Evolutionary conservation across 2,888 invertebrate species (phyloP), one percentile per base, ranked within the genome.

Genomic region (Carcina quercana): DNA sequence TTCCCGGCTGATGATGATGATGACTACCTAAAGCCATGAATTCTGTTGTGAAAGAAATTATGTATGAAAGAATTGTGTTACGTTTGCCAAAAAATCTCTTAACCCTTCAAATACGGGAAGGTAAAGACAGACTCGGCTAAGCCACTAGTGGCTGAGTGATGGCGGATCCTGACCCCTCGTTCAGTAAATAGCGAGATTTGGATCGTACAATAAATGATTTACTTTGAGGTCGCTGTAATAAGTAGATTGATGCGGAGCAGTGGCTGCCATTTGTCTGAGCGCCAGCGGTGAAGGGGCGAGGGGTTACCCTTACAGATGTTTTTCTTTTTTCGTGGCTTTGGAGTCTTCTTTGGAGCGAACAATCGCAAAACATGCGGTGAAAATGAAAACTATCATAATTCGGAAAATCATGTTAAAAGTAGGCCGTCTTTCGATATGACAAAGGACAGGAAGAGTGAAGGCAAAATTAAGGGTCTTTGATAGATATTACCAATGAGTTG

Each of bases 161-260:
- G 61, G 65, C 47, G 40, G 50, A 36, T 53, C 50, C 45, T 56
- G 72, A 71, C 75, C 74, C 64, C 61, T 67, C 65, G 67, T 73
- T 67, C 53, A 67, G 68, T 68, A 69, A 76, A 74, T 72, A 71
- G 71, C 65, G 42, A 59, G 76, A 75, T 76, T 75, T 58, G 56
- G 74, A 67, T 69, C 67, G 56, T 53, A 61, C 74, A 67, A 78
- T 79, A 79, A 79, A 76, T 78, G 75, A 79, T 78, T 74, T 69
- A 79, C 66, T 73, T 54, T 53, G 59, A 70, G 64, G 63, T 59
- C 58, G 57, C 48, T 45, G 69, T 80, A 82, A 83, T 83, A 76
- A 80, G 74, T 52, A 61, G 75, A 79, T 75, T 69, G 76, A 82
- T 79, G 73, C 55, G 41, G 46, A 50, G 52, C 59, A 53, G 55